Evolutionary conservation across 2,113 vertebrate genomes (phyloP).

Genomic region (Sigmodon hispidus): DNA sequence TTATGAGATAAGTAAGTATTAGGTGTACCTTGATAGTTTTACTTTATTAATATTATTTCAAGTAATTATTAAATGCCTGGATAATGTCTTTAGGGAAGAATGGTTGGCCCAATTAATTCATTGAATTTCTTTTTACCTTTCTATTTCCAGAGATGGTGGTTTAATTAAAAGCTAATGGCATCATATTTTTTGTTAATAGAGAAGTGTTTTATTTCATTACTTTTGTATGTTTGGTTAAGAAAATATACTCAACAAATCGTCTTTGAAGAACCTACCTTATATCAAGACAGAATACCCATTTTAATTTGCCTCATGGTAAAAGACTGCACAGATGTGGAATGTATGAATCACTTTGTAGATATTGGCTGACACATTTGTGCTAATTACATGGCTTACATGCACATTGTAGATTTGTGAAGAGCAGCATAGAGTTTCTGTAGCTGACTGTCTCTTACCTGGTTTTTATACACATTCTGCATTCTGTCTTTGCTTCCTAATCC

Average conservation of each 20-base stretch:
- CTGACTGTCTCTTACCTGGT: slow-evolving; percentile 18
- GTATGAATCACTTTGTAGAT: slow-evolving; percentile 9
- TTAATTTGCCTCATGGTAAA: slow-evolving; percentile 16
- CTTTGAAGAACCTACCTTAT: slow-evolving; percentile 21
- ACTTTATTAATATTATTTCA: slow-evolving; percentile 63
- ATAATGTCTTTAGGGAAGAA: slow-evolving; percentile 47
- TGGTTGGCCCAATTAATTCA: slow-evolving; percentile 58
- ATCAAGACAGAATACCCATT: not conserved
- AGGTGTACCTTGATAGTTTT: slow-evolving; percentile 47
- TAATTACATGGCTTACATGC: not conserved
- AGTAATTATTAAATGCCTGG: slow-evolving; percentile 55
- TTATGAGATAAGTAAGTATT: slow-evolving; percentile 51
- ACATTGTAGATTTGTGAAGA: not conserved
- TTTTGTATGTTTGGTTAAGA: not conserved
- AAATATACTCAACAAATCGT: slow-evolving; percentile 62
- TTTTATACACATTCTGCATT: not conserved
- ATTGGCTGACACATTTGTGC: not conserved
- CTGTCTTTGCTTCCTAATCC: not conserved
- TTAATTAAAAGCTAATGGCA: slow-evolving; percentile 62
- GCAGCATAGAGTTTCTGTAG: slow-evolving; percentile 40
- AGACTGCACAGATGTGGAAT: slow-evolving; percentile 20
- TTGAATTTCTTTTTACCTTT: slow-evolving; percentile 62
- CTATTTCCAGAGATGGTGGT: slow-evolving; percentile 39
- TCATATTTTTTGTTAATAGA: slow-evolving; percentile 61
- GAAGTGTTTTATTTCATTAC: slow-evolving; percentile 57